Evolutionary conservation across 92 coral and sea anemone species (phyloP), one percentile per base, ranked within the genome.

Genomic region (Virgularia gustaviana): DNA sequence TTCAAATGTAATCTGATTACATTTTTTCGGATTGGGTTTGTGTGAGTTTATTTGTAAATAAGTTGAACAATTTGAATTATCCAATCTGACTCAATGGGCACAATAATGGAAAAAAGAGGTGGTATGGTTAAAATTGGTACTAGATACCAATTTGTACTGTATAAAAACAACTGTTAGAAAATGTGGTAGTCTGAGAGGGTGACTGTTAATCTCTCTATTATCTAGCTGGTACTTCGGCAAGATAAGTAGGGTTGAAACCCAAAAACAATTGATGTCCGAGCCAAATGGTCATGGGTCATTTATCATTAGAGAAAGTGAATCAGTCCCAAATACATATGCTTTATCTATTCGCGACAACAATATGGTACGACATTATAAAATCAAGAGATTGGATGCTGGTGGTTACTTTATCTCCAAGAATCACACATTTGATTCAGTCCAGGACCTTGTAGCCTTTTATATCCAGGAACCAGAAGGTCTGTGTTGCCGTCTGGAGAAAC

Each of bases 321-420:
- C 60, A 0, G 47, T 34, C 6, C 61, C 61, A 0, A 68, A 68
- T 20, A 68, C 75, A 36, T 68, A 68, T 33, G 75, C 75, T 16
- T 34, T 68, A 3, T 49, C 61, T 19, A 19, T 68, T 9, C 75
- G 75, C 9, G 75, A 68, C 7, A 30, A 34, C 30, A 27, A 31
- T 22, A 12, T 44, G 15, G 75, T 68, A 15, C 32, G 75, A 22
- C 75, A 68, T 49, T 68, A 68, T 12, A 68, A 68, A 18, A 68
- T 68, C 31, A 68, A 68, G 15, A 22, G 29, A 20, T 13, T 68
- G 31, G 75, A 68, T 20, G 10, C 7, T 19, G 75, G 75, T 22
- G 75, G 75, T 0, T 89, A 67, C 78, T 92, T 89, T 62, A 92
- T 92, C 28, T 88, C 98, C 57, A 83, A 86, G 24, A 86, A 83